Evolutionary conservation across 2,113 vertebrate genomes (phyloP).

Genomic region (Ptychochromis oligacanthus): DNA sequence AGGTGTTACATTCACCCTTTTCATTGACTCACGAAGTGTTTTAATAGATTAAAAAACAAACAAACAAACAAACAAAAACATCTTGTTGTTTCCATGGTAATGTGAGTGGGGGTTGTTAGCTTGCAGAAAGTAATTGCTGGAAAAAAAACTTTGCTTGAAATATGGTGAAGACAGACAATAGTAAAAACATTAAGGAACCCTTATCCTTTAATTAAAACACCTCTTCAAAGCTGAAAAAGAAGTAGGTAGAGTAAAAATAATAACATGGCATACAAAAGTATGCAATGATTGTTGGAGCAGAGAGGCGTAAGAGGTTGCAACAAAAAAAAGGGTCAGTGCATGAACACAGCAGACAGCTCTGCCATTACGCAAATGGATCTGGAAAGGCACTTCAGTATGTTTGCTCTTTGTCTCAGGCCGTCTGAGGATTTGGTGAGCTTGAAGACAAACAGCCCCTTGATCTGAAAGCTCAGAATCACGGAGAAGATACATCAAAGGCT

Average conservation of each 20-base stretch:
- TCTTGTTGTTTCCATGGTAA: slow-evolving; percentile 82
- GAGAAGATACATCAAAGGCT: slow-evolving; percentile 72
- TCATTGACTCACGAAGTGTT: slow-evolving; percentile 60
- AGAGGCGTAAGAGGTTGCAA: slow-evolving; percentile 8
- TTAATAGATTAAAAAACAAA: no score
- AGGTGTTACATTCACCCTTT: slow-evolving; percentile 53
- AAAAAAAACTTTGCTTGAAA: slow-evolving; percentile 66
- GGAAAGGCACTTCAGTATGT: slow-evolving; percentile 65
- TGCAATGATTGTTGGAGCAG: background rate
- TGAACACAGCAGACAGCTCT: slow-evolving; percentile 22
- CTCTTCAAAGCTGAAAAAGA: slow-evolving; percentile 15
- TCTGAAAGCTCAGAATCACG: slow-evolving; percentile 71
- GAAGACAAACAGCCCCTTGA: slow-evolving; percentile 75
- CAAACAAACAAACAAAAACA: no score
- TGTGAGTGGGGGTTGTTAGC: slow-evolving; percentile 42
- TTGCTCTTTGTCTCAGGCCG: slow-evolving; percentile 65
- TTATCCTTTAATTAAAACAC: slow-evolving; percentile 15
- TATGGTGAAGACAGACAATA: slow-evolving; percentile 32
- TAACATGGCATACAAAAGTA: background rate
- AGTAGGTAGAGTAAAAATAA: slow-evolving; percentile 3
- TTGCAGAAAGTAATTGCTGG: slow-evolving; percentile 35
- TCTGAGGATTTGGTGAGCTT: slow-evolving; percentile 69
- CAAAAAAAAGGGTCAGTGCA: slow-evolving; percentile 9
- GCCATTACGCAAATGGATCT: slow-evolving; percentile 71
- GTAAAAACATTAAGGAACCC: background rate